These are phyloP conservation scores for Copsychus sechellarum DNA, from an alignment of 2,113 vertebrate species.

Conservation along the genomic window DNA sequence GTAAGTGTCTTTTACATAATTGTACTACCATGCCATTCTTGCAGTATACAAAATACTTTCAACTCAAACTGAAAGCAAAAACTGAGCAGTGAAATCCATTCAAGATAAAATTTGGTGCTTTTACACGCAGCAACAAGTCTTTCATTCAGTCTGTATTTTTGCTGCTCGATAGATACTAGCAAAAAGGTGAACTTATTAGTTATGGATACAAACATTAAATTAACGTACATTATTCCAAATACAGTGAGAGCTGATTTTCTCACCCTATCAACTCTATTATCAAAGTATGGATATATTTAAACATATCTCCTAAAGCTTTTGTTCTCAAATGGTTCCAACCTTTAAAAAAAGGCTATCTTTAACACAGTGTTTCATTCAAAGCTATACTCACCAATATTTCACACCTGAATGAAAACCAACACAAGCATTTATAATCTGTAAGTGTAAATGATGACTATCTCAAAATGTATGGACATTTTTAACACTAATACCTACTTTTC, in stretches of 20 bases:
- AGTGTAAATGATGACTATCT: neutral
- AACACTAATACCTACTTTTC: neutral
- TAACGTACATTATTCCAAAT: neutral
- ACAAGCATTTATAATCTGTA: neutral
- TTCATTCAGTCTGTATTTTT: neutral
- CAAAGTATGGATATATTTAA: neutral
- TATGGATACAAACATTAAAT: neutral
- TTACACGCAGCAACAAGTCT: neutral
- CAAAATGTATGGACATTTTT: neutral
- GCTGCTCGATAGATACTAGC: neutral
- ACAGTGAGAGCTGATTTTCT: neutral
- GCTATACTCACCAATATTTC: neutral
- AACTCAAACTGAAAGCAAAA: neutral
- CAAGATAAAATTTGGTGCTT: neutral
- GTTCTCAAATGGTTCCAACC: neutral
- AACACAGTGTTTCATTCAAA: neutral
- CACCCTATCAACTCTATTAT: neutral
- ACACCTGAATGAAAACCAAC: neutral
- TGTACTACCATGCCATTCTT: neutral
- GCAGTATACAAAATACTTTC: neutral
- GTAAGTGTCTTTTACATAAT: neutral
- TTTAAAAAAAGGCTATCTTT: neutral
- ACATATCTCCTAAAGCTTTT: neutral
- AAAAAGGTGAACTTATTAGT: neutral
- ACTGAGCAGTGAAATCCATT: neutral